phyloP scores from a whole-genome alignment of 2,797 vertebrate species.

The Pelochelys cantorii region DNA sequence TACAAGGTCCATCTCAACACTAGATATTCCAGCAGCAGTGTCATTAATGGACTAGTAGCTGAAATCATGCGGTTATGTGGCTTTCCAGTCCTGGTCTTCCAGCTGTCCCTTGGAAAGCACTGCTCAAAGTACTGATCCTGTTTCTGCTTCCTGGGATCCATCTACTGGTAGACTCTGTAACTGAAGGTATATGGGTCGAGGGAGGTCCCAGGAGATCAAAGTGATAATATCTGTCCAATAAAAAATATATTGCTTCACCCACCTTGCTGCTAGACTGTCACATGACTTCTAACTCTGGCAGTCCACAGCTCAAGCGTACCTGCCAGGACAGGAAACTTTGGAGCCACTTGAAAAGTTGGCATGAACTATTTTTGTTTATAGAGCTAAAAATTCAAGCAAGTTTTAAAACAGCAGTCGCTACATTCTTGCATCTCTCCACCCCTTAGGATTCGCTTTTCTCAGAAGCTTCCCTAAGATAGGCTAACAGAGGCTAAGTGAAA shows the following conservation, averaged over 20 bases:
- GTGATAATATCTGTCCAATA: not conserved
- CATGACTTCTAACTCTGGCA: not conserved
- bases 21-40: not conserved
- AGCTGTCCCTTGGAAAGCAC: not conserved
- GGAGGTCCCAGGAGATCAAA: not conserved
- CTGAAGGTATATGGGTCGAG: too few relatives aligned
- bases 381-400: constrained; percentile 58
- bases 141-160: not conserved
- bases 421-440: not conserved
- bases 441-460: not conserved
- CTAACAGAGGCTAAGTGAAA: not conserved
- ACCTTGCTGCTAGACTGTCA: not conserved
- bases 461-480: constrained; percentile 32
- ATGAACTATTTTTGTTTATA: constrained; percentile 33
- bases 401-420: constrained; percentile 51
- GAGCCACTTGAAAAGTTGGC: constrained; percentile 52
- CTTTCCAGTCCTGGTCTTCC: not conserved
- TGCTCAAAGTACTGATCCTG: accelerated
- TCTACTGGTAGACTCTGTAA: not conserved
- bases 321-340: not conserved
- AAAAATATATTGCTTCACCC: not conserved
- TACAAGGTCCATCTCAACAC: accelerated
- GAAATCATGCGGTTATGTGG: not conserved
- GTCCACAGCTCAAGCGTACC: accelerated
- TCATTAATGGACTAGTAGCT: not conserved